Base-by-base conservation (phyloP, 2,113 vertebrate species). In the Psilopsiagon aymara region DNA sequence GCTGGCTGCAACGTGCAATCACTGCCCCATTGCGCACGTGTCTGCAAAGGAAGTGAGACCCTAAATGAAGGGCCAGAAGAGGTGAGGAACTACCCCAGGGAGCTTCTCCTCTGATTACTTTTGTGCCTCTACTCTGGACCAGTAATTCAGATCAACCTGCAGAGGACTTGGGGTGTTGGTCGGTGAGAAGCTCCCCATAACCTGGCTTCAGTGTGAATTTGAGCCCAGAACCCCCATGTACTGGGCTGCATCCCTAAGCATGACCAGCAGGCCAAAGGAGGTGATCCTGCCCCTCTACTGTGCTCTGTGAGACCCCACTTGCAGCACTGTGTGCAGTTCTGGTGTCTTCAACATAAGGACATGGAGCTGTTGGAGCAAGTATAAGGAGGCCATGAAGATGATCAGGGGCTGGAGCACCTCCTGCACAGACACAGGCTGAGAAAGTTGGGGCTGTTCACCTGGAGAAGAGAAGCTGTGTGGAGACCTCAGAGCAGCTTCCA, bases 1-100 rank as follows among this genome's bases (percentile, higher is more conserved):
- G 99, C 96, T 99, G 99, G 97, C 99, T 99, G 98, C 99, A 99
- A 78, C 99, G 99, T 4, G 99, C 98, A 1, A 99, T 99, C 82
- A 99, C 99, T 0, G 99, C 99, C 31, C 99, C 99, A 0, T 99
- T 99, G 90, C 98, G 99, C 94, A 98, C 95, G 64, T 99, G 99
- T 59, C 99, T 99, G 97, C 8, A 8, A 95, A 89, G 78, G 47
- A 87, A 94, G 49, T 2, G 1, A 46, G 25, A 86, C 33, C 31
- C 53, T 12, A 0, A 1, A 1, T 33, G 71, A 71, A 70, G 12
- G 24, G 16, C 33, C 7, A 0, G 3, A 25, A 9, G 27, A 33
- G 9, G 6, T 2, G 1, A 19, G 23, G 33, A 41, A 37, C 1
- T 3, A 29, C 28, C 46, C 70, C 5, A 4, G 51, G 10, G 33